phyloP scores from a whole-genome alignment of 2,797 vertebrate species.

The Fistularia tabacaria region DNA sequence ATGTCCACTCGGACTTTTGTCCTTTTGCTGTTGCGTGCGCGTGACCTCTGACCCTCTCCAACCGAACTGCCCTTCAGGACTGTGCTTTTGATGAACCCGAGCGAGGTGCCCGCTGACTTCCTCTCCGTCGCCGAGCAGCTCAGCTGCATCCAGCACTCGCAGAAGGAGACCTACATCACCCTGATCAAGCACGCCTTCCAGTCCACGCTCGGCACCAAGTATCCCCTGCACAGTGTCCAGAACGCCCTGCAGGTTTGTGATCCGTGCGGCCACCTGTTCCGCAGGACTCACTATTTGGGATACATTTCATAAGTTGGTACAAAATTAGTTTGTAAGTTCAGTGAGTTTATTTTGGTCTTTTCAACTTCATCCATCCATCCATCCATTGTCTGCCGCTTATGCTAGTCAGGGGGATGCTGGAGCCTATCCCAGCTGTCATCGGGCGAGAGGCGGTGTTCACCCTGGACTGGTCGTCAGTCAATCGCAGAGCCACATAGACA shows the following conservation, averaged over 20 bases:
- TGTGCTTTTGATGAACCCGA: slow-evolving; percentile 87
- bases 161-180: slow-evolving; percentile 69
- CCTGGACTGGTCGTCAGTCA: too few relatives aligned
- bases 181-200: slow-evolving; percentile 91
- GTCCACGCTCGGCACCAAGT: slow-evolving; percentile 79
- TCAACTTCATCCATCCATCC: too few relatives aligned
- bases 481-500: too few relatives aligned
- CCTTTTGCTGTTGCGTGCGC: too few relatives aligned
- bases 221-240: slow-evolving; percentile 75
- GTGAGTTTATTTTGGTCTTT: too few relatives aligned
- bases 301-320: too few relatives aligned
- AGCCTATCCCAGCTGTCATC: too few relatives aligned
- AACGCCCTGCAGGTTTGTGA: slow-evolving; percentile 82
- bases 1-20: slow-evolving; percentile 51
- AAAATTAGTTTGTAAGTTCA: too few relatives aligned
- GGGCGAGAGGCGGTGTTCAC: too few relatives aligned
- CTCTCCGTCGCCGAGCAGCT: slow-evolving; percentile 84
- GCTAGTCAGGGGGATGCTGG: too few relatives aligned
- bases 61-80: slow-evolving; percentile 72
- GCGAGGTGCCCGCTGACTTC: slow-evolving; percentile 85
- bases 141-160: slow-evolving; percentile 68
- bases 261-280: not conserved
- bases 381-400: too few relatives aligned
- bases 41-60: slow-evolving; percentile 5
- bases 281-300: too few relatives aligned